These are phyloP conservation scores for Intellagama lesueurii DNA, from an alignment of 2,797 vertebrate species.

Conservation along the genomic window DNA sequence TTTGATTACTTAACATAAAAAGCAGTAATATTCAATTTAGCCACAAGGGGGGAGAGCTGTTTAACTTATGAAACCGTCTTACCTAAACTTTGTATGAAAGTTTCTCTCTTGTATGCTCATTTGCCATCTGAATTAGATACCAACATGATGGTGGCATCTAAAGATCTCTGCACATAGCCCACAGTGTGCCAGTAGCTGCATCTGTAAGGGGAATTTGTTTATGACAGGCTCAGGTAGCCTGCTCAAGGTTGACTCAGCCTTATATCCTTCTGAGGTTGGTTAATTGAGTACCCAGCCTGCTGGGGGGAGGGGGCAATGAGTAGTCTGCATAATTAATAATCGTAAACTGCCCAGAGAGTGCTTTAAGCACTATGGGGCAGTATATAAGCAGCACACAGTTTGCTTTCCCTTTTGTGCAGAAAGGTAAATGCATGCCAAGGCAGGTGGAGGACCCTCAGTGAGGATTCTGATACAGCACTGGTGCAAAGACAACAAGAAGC, in stretches of 20 bases:
- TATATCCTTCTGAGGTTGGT: too few relatives aligned
- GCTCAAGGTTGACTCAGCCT: too few relatives aligned
- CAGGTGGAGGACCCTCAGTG: background rate
- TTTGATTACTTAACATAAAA: background rate
- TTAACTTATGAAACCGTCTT: constrained; percentile 47
- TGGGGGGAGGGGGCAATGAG: too few relatives aligned
- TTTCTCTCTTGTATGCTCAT: background rate
- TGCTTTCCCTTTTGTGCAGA: background rate
- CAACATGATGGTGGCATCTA: background rate
- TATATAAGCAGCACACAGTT: background rate
- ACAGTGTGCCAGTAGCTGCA: background rate
- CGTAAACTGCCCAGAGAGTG: too few relatives aligned
- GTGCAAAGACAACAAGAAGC: background rate
- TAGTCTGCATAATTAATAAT: too few relatives aligned
- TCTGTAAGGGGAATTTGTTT: background rate
- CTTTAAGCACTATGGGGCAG: too few relatives aligned
- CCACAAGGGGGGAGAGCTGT: constrained; percentile 74
- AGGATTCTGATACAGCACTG: background rate
- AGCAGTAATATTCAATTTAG: constrained; percentile 37
- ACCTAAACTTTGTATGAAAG: background rate
- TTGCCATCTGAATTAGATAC: constrained; percentile 21
- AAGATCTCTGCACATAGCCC: background rate
- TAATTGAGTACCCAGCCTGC: too few relatives aligned
- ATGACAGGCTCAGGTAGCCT: background rate
- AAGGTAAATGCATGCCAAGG: background rate